A percentile compares a stretch with the other conserved stretches of the same genome.
These are phyloP conservation scores for Austrofundulus limnaeus DNA, from an alignment of 2,113 vertebrate species.

Conservation along the genomic window DNA sequence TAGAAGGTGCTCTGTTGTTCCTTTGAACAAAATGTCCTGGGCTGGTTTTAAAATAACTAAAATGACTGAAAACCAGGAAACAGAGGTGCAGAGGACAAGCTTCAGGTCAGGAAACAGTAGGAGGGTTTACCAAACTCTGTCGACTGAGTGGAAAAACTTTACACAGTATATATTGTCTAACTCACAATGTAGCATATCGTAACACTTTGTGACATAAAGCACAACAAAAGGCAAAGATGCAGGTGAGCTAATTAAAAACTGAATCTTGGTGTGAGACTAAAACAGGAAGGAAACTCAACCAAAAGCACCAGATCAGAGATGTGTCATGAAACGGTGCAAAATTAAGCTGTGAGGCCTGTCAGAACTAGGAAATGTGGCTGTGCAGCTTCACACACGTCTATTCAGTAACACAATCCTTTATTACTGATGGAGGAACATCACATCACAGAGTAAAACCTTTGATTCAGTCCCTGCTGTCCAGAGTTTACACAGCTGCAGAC, in stretches of 20 bases:
- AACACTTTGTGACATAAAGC: too few relatives aligned
- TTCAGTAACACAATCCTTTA: constrained; percentile 21
- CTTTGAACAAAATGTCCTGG: neutral
- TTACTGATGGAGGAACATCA: constrained; percentile 12
- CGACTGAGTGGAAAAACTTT: constrained; percentile 11
- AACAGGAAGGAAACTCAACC: neutral
- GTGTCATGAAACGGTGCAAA: neutral
- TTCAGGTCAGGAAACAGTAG: constrained; percentile 25
- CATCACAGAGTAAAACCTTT: constrained; percentile 17
- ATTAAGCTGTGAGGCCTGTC: constrained; percentile 16
- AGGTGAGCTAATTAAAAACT: neutral
- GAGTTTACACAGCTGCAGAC: constrained; percentile 60
- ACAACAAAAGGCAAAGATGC: too few relatives aligned
- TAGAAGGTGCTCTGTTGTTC: neutral
- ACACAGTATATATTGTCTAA: too few relatives aligned
- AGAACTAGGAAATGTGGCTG: constrained; percentile 31
- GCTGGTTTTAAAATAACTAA: neutral
- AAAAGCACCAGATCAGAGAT: neutral
- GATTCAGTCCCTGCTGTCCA: constrained; percentile 14
- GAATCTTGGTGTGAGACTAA: neutral
- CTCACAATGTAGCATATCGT: too few relatives aligned
- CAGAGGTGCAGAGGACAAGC: neutral
- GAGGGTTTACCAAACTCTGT: constrained; percentile 27
- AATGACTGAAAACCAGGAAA: constrained; percentile 11
- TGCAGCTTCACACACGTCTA: constrained; percentile 37